Evolutionary conservation across 2,888 invertebrate species (phyloP).

Genomic region (Catocala sponsa): DNA sequence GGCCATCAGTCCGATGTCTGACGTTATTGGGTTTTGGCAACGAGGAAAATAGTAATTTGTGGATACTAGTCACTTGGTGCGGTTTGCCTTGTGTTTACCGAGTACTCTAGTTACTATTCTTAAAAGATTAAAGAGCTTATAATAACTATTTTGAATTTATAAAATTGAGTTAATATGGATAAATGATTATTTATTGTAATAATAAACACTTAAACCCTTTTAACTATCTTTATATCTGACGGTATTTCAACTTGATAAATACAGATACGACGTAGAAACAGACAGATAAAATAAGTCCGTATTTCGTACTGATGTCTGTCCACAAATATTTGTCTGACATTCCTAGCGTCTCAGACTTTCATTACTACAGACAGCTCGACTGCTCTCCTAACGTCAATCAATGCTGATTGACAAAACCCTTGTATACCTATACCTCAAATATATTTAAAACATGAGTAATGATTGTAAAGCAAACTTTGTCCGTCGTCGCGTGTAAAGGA

Average conservation of each 20-base stretch:
- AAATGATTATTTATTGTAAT: neutral
- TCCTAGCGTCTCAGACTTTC: conserved; percentile 4
- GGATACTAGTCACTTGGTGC: conserved; percentile 14
- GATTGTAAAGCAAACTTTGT: conserved; percentile 40
- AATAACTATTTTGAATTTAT: too few relatives aligned
- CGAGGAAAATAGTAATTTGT: conserved; percentile 25
- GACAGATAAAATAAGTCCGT: neutral
- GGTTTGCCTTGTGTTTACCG: conserved; percentile 4
- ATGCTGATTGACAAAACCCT: conserved; percentile 38
- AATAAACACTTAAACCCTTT: neutral
- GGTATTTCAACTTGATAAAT: too few relatives aligned
- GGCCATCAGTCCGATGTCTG: conserved; percentile 28
- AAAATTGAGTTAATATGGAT: too few relatives aligned
- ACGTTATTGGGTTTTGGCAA: conserved; percentile 31
- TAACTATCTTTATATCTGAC: too few relatives aligned
- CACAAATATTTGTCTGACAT: neutral
- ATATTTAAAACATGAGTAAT: conserved; percentile 45
- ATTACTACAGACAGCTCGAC: conserved; percentile 12
- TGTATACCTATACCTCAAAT: conserved; percentile 26
- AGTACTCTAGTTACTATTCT: too few relatives aligned
- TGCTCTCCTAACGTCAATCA: conserved; percentile 34
- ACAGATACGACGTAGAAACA: neutral
- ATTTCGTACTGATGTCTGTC: neutral
- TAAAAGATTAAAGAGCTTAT: too few relatives aligned
- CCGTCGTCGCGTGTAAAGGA: conserved; percentile 44